Conservation (phyloP, 2,888 invertebrate genomes). For the Xanthia icteritia region DNA sequence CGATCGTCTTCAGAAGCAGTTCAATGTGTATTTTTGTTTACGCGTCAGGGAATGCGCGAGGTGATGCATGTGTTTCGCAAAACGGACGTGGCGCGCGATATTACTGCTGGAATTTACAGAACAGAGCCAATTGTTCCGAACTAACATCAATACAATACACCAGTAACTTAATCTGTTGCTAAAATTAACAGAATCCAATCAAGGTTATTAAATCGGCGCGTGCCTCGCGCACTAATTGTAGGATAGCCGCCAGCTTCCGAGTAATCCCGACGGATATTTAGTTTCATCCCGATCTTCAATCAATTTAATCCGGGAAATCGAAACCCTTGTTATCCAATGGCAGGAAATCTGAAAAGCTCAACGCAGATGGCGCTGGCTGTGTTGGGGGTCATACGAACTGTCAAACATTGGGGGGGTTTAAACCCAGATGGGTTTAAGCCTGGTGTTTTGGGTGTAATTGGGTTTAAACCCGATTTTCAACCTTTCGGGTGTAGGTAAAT, state of each 20-base stretch:
- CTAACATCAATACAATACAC: conserved; percentile 23
- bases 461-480: no score
- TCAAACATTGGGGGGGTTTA: no score
- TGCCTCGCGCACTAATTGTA: conserved; percentile 42
- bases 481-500: no score
- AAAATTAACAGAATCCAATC: conserved; percentile 34
- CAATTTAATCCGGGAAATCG: background rate
- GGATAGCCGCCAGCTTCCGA: conserved; percentile 18
- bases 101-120: conserved; percentile 52
- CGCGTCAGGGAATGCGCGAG: conserved; percentile 73
- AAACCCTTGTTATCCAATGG: background rate
- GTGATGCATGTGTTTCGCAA: conserved; percentile 80
- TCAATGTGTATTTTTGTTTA: conserved; percentile 82
- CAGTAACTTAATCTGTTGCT: conserved; percentile 39
- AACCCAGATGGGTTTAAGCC: no score
- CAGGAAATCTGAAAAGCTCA: no score
- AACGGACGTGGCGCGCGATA: conserved; percentile 65
- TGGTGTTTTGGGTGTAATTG: no score
- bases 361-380: no score
- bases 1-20: conserved; percentile 58
- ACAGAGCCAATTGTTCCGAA: conserved; percentile 48
- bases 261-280: conserved; percentile 27
- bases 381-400: no score
- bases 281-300: conserved; percentile 2
- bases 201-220: conserved; percentile 29